Evolutionary conservation across 2,888 invertebrate species (phyloP), one percentile per base, ranked within the genome.

Genomic region (Mellilla xanthometata): DNA sequence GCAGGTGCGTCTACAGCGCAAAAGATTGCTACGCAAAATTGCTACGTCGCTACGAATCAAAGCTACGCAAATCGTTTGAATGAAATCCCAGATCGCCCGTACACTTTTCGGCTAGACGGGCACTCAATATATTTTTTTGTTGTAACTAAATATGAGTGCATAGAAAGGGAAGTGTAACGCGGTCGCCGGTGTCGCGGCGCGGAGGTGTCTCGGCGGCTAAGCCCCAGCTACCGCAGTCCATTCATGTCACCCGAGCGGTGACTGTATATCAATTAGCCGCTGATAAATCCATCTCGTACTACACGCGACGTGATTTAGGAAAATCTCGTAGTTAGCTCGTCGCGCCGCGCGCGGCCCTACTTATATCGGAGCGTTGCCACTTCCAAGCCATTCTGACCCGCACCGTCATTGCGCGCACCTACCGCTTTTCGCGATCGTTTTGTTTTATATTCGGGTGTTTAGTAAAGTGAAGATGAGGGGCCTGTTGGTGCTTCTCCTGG

Each of bases 401-500:
- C 60, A 62, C 74, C 58, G 63, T 55, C 56, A 57, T 54, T 50
- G 61, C 61, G 64, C 58, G 40, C 58, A 57, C 57, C 48, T 42
- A 61, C 54, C 54, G 48, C 45, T 55, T 56, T 52, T 55, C 42
- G 32, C 31, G 41, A 44, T 36, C 10, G 7, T 29, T 45, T 30
- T 48, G 28, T 6, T 35, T 39, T 35, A 36, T 28, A 39, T 39
- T 23, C 23, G 29, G 35, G 32, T 36, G 10, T 6, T 13, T 7
- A 27, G 31, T 29, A 26, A 34, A 30, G 62, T 66, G 58, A 76
- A 39, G 45, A 81, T 80, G 82, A 76, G 67, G 46, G 23, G 7
- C 26, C 62, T 40, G 50, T 44, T 77, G 26, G 30, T 82, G 7
- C 32, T 78, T 38, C 44, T 84, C 1, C 30, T 84, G 22, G 67